These are phyloP conservation scores for Scophthalmus maximus DNA, from an alignment of 2,113 vertebrate genomes.

Conservation along the genomic window DNA sequence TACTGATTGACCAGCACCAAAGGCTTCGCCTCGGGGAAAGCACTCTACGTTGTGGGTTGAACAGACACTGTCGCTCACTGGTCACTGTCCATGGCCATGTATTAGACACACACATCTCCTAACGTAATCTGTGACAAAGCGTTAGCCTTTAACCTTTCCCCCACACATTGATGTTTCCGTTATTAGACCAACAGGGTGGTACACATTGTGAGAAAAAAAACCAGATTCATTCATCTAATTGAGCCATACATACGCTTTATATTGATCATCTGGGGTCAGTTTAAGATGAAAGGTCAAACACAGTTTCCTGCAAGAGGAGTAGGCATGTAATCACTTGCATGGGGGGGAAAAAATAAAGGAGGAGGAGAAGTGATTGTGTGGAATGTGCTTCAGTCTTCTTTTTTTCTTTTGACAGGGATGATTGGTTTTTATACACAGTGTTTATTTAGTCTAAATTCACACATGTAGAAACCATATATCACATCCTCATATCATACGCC, in stretches of 20 bases:
- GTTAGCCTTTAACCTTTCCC: conserved; percentile 35
- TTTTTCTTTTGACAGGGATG: too few relatives aligned
- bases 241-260: conserved; percentile 1
- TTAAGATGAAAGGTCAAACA: conserved; percentile 11
- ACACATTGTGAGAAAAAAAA: conserved; percentile 8
- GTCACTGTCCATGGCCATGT: neutral
- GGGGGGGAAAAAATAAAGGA: too few relatives aligned
- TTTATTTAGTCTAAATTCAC: too few relatives aligned
- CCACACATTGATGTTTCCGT: conserved; percentile 35
- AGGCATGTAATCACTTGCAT: neutral
- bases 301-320: neutral
- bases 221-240: conserved; percentile 27
- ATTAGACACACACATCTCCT: conserved; percentile 6
- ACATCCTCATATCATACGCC: too few relatives aligned
- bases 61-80: conserved; percentile 42
- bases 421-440: too few relatives aligned
- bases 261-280: neutral
- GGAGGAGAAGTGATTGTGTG: too few relatives aligned
- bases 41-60: conserved; percentile 6
- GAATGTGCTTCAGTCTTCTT: too few relatives aligned
- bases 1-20: conserved; percentile 16
- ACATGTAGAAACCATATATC: too few relatives aligned
- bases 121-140: conserved; percentile 25
- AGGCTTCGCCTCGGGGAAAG: conserved; percentile 36
- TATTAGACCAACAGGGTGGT: conserved; percentile 27